Percentiles rank a stretch among this genome's conserved stretches.
Conservation (phyloP, 2,888 invertebrate species). For the Apodemia mormo region DNA sequence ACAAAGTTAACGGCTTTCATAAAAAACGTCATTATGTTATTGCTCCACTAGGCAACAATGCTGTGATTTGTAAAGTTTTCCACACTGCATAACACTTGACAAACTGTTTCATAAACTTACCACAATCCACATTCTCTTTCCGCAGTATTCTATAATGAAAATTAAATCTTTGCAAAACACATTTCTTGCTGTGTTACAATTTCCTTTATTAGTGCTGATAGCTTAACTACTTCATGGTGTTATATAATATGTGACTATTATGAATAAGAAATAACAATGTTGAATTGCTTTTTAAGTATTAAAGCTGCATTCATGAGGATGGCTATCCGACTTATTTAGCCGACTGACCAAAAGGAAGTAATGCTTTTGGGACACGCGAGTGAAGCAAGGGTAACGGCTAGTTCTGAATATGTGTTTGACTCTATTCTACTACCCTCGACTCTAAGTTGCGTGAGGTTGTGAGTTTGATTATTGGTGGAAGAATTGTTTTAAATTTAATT, state of each 20-base stretch:
- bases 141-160: conserved; percentile 20
- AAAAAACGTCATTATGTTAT: conserved; percentile 6
- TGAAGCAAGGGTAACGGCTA: no score
- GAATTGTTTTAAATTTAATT: no score
- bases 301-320: no score
- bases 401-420: no score
- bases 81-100: conserved; percentile 15
- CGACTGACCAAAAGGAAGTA: no score
- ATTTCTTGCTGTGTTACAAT: conserved; percentile 18
- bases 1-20: conserved; percentile 10
- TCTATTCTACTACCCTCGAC: no score
- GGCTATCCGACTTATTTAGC: no score
- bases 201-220: conserved; percentile 11
- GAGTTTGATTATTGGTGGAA: no score
- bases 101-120: conserved; percentile 21
- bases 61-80: conserved; percentile 15
- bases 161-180: conserved; percentile 20
- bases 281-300: no score
- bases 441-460: no score
- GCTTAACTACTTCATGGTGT: neutral
- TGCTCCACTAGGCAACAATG: conserved; percentile 12
- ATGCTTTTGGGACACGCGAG: no score
- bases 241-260: neutral
- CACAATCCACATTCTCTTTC: conserved; percentile 16
- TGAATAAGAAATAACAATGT: no score